These are phyloP conservation scores for Cynaeus angustus DNA, from an alignment of 2,888 invertebrate species.

Conservation along the genomic window DNA sequence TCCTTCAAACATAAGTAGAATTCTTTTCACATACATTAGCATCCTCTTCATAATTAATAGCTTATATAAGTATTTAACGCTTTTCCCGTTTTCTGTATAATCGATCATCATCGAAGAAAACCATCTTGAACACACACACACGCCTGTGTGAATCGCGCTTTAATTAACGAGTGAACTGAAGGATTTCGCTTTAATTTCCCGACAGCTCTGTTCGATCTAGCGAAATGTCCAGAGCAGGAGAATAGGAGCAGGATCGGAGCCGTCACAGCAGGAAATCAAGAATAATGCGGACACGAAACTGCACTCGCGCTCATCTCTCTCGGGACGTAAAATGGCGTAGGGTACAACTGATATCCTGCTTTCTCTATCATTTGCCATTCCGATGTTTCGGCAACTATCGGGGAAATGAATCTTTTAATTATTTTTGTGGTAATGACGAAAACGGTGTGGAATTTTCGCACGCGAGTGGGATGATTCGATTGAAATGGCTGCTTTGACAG, in stretches of 20 bases:
- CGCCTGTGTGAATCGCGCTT: constrained; percentile 14
- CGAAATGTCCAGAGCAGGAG: constrained; percentile 51
- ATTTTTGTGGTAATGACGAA: constrained; percentile 26
- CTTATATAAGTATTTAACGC: constrained; percentile 65
- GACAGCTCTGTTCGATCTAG: constrained; percentile 42
- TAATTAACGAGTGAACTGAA: constrained; percentile 32
- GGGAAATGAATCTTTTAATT: constrained; percentile 28
- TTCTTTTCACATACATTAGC: constrained; percentile 65
- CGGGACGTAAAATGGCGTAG: constrained; percentile 69
- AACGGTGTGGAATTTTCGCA: constrained; percentile 7
- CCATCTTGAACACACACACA: neutral
- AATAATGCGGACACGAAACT: constrained; percentile 80
- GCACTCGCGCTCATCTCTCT: constrained; percentile 74
- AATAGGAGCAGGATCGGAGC: constrained; percentile 62
- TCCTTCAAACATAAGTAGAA: constrained; percentile 64
- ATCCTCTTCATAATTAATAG: constrained; percentile 62
- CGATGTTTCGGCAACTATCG: constrained; percentile 30
- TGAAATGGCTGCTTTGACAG: constrained; percentile 44
- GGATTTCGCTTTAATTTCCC: constrained; percentile 38
- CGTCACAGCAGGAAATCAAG: constrained; percentile 77
- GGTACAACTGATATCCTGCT: constrained; percentile 52
- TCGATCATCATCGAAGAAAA: constrained; percentile 15
- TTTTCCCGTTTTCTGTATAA: constrained; percentile 41
- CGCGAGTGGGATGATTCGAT: constrained; percentile 12
- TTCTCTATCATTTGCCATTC: constrained; percentile 49